Base-by-base conservation (phyloP, 2,797 vertebrate species). In the Darevskia mixta region DNA sequence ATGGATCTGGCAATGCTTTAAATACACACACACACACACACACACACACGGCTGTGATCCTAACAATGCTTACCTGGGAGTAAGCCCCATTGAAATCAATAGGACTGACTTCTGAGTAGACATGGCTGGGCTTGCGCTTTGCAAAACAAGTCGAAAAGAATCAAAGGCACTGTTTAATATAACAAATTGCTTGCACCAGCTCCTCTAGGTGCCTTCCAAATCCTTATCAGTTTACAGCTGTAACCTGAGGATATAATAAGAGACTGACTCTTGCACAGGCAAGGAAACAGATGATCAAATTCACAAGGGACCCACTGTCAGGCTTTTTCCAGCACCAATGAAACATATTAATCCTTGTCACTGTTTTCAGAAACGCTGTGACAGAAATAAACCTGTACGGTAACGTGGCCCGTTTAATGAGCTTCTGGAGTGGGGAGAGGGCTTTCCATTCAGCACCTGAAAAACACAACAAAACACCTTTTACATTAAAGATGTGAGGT, bases 391-490 rank as follows among this genome's bases (percentile, higher is more conserved):
- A 97, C 96, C 97, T 96, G 96, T 97, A 97, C 97, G 97, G 97
- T 97, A 98, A 97, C 97, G 97, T 96, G 96, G 96, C 94, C 96
- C 94, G 97, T 97, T 97, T 98, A 98, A 98, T 98, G 97, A 98
- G 97, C 96, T 97, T 97, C 96, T 97, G 96, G 96, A 96, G 96
- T 95, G 96, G 95, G 94, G 72, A 38, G 72, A 73, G 83, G 96
- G 95, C 93, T 97, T 97, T 97, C 97, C 94, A 96, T 96, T 97
- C 96, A 96, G 96, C 97, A 97, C 97, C 97, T 97, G 97, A 96
- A 97, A 97, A 97, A 97, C 96, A 97, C 96, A 97, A 97, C 97
- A 97, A 98, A 97, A 97, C 97, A 97, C 97, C 96, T 97, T 98
- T 98, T 97, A 98, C 96, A 97, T 97, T 97, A 97, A 97, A 97